Conservation (phyloP, 2,797 vertebrate species). For the Liasis olivaceus region DNA sequence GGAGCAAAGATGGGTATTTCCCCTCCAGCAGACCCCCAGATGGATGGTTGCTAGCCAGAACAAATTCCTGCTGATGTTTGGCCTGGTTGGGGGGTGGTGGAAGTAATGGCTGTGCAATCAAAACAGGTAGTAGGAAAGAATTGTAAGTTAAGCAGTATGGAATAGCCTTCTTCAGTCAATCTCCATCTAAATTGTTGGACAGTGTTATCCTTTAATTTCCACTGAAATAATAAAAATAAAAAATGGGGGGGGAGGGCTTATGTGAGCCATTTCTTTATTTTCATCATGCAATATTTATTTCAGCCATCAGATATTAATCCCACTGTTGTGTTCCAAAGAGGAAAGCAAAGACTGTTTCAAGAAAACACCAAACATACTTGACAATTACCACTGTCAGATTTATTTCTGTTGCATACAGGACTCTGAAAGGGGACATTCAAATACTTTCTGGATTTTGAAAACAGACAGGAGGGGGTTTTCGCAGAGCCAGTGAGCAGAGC, state of each 20-base stretch:
- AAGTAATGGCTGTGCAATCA: neutral
- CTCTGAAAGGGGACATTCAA: neutral
- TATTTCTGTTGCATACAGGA: neutral
- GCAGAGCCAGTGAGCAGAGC: neutral
- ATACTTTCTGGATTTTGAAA: neutral
- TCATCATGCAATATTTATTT: neutral
- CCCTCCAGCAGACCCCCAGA: neutral
- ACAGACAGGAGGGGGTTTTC: neutral
- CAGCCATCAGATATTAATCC: neutral
- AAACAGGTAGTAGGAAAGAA: neutral
- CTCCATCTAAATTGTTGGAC: neutral
- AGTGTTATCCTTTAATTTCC: neutral
- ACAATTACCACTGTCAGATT: neutral
- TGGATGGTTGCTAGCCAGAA: neutral
- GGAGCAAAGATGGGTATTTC: neutral
- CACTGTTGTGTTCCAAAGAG: neutral
- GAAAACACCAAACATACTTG: neutral
- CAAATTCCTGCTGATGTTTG: neutral
- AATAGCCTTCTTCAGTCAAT: neutral
- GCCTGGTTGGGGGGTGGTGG: neutral
- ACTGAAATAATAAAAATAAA: neutral
- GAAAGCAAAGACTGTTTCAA: neutral
- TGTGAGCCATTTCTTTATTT: neutral
- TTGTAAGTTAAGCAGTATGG: neutral
- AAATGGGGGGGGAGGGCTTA: neutral